These are phyloP conservation scores for Coreoperca whiteheadi DNA, from an alignment of 2,113 vertebrate genomes.

Conservation along the genomic window DNA sequence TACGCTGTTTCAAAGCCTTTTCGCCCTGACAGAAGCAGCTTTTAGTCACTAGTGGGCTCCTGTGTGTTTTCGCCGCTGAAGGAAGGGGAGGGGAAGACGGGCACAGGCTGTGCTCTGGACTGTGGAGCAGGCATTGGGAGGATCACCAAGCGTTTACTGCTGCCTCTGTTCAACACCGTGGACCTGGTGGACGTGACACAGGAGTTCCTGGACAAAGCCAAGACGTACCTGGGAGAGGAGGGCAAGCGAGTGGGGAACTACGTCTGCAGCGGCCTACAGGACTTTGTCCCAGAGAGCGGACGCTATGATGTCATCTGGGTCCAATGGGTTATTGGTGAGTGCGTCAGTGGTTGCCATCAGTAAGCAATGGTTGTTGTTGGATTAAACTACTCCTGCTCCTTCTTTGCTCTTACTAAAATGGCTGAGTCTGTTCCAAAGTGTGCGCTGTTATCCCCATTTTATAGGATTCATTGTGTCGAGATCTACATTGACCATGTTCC, in stretches of 20 bases:
- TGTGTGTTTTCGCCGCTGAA: slow-evolving; percentile 50
- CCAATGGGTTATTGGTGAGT: slow-evolving; percentile 98
- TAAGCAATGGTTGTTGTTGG: background rate
- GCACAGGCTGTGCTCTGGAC: slow-evolving; percentile 89
- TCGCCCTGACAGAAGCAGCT: background rate
- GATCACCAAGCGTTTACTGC: slow-evolving; percentile 93
- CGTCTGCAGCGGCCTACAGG: slow-evolving; percentile 94
- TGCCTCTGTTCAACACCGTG: slow-evolving; percentile 92
- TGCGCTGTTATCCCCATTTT: background rate
- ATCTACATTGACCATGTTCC: background rate
- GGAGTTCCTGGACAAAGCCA: slow-evolving; percentile 93
- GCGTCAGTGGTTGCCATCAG: background rate
- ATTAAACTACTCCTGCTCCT: too few relatives aligned
- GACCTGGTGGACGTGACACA: slow-evolving; percentile 97
- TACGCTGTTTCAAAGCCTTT: background rate
- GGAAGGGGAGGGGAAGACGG: slow-evolving; percentile 90
- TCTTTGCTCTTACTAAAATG: too few relatives aligned
- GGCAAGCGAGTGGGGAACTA: slow-evolving; percentile 91
- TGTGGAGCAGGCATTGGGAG: slow-evolving; percentile 95
- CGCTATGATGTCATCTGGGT: slow-evolving; percentile 98
- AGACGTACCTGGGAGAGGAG: slow-evolving; percentile 91
- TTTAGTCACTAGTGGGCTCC: background rate
- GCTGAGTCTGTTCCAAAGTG: background rate
- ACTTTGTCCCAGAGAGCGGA: slow-evolving; percentile 89
- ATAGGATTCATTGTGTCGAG: background rate